Base-by-base conservation (phyloP, 2,113 vertebrate genomes). In the Phalacrocorax pelagicus region DNA sequence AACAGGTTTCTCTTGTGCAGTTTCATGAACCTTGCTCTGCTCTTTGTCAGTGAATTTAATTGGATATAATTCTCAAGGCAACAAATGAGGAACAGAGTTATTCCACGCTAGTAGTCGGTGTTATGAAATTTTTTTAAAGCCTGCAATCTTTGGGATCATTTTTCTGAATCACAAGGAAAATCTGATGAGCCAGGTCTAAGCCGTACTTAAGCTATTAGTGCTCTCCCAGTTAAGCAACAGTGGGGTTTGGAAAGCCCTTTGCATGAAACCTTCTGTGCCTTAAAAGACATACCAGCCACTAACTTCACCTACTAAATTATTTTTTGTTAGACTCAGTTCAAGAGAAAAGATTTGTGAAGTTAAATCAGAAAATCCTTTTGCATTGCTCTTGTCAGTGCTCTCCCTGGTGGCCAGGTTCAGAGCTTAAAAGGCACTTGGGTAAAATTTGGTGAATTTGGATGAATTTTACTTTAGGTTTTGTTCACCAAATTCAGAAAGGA, bases 151-250 rank as follows among this genome's bases (percentile, higher is more conserved):
- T 59, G 63, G 59, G 67, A 95, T 96, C 51, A 5, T 66, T 96
- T 90, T 88, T 86, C 63, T 96, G 82, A 90, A 95, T 97, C 93
- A 72, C 66, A 72, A 27, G 82, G 71, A 88, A 92, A 88, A 87
- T 95, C 79, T 90, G 71, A 91, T 93, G 92, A 94, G 88, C 88
- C 82, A 46, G 36, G 78, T 83, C 90, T 95, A 81, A 90, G 54
- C 75, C 81, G 36, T 83, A 63, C 82, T 95, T 93, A 81, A 59
- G 92, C 59, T 86, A 67, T 94, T 94, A 94, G 40, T 71, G 51
- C 55, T 93, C 55, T 93, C 42, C 59, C 72, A 92, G 90, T 97
- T 94, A 93, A 88, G 95, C 95, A 96, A 96, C n/a, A 7, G 42
- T 58, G n/a, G 57, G 18, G 70, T 92, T 94, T 92, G 84, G 94